Evolutionary conservation across 2,888 invertebrate genomes (phyloP), one percentile per base, ranked within the genome.

Genomic region (Hirtodrosophila alboralis): DNA sequence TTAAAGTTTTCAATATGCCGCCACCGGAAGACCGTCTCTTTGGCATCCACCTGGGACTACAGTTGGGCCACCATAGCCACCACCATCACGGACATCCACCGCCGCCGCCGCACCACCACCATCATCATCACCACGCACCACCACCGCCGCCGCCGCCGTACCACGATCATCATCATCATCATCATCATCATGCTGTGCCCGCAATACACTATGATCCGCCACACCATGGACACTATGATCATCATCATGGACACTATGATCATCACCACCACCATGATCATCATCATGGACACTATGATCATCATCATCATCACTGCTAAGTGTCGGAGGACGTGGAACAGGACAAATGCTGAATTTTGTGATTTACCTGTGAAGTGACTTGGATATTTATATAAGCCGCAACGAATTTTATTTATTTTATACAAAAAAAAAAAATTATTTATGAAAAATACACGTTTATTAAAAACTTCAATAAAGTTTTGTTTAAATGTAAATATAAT

Each of bases 1-100:
- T 36, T 9, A 37, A 44, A 28, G 18, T 10, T 6, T 10, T 6
- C n/a, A 16, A 2, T 36, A 79, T 79, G 78, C 8, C 78, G 45
- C 81, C 84, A 13, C 78, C 78, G 53, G 45, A 83, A 4, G 57
- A 81, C 31, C 78, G 78, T 18, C 71, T 77, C 8, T 84, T 79
- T 16, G 78, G 78, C 43, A 65, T 84, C 30, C 75, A 78, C 2
- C 14, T 84, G 4, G 78, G 78, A 5, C 27, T 84, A 36, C 51
- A 61, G 14, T 9, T 84, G 54, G 83, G 84, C 5, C 71, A 70
- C 5, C 63, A 74, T 12, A 48, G 68, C 13, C 53, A 74, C 7
- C 83, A 77, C 33, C 69, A 69, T 28, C 57, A 78, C 7, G 57
- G 66, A 28, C 61, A 54, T 0, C 36, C 48, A 14, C 67, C 69